Conservation (phyloP, 2,888 invertebrate genomes). For the Thyatira batis region DNA sequence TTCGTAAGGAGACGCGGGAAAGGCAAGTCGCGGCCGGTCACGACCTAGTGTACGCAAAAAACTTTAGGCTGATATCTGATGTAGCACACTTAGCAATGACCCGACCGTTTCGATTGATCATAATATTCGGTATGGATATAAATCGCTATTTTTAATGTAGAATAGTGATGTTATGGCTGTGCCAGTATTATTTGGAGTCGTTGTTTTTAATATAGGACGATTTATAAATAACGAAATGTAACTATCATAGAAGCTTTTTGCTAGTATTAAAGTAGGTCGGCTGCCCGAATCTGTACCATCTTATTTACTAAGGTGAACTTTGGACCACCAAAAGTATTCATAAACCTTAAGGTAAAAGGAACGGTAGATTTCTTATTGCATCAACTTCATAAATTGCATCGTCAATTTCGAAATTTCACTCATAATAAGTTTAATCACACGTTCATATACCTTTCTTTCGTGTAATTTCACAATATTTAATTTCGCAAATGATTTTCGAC, state of each 20-base stretch:
- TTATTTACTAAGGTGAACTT: too few species aligned
- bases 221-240: too few species aligned
- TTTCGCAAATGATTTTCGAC: not conserved
- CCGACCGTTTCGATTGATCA: slow-evolving; percentile 12
- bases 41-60: slow-evolving; percentile 25
- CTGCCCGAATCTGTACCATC: too few species aligned
- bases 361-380: too few species aligned
- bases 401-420: not conserved
- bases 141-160: slow-evolving; percentile 7
- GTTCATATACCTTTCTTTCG: not conserved
- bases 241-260: too few species aligned
- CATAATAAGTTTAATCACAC: not conserved
- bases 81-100: slow-evolving; percentile 20
- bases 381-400: not conserved
- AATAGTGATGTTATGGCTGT: too few species aligned
- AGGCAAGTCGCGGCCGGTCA: slow-evolving; percentile 33
- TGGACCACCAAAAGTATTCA: too few species aligned
- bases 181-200: too few species aligned
- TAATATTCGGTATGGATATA: slow-evolving; percentile 16
- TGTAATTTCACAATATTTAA: not conserved
- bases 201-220: too few species aligned
- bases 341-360: too few species aligned
- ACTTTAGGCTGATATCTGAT: slow-evolving; percentile 24
- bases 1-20: slow-evolving; percentile 40
- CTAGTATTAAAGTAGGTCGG: too few species aligned